These are phyloP conservation scores for Actinia tenebrosa DNA, from an alignment of 64 coral and sea anemone genomes.

Conservation along the genomic window DNA sequence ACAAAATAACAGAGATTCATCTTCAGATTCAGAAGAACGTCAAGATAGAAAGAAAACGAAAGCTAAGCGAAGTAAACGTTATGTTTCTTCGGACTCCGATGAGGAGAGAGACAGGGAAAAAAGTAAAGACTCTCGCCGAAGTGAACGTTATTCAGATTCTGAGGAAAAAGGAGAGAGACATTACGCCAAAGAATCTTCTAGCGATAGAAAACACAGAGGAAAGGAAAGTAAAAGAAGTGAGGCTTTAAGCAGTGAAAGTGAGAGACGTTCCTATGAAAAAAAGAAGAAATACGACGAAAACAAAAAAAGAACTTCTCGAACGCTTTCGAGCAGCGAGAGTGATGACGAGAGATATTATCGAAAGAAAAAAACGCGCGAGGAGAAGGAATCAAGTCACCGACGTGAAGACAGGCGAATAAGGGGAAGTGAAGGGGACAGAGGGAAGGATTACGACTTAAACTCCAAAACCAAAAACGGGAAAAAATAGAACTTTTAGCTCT, in stretches of 20 bases:
- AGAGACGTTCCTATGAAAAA: background rate
- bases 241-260: background rate
- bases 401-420: background rate
- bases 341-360: background rate
- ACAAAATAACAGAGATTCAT: too few species aligned
- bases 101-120: background rate
- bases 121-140: background rate
- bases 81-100: background rate
- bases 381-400: background rate
- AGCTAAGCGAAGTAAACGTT: background rate
- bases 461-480: too few species aligned
- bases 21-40: too few species aligned
- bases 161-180: background rate
- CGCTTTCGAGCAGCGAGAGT: background rate
- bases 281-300: background rate
- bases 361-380: background rate
- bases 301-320: background rate
- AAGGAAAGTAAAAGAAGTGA: background rate
- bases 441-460: too few species aligned
- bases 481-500: too few species aligned
- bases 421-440: background rate
- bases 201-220: slow-evolving; percentile 1
- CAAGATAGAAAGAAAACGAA: background rate
- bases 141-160: background rate
- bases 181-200: slow-evolving; percentile 4